Conservation (phyloP, 2,888 invertebrate species). For the Lasioglossum vierecki region DNA sequence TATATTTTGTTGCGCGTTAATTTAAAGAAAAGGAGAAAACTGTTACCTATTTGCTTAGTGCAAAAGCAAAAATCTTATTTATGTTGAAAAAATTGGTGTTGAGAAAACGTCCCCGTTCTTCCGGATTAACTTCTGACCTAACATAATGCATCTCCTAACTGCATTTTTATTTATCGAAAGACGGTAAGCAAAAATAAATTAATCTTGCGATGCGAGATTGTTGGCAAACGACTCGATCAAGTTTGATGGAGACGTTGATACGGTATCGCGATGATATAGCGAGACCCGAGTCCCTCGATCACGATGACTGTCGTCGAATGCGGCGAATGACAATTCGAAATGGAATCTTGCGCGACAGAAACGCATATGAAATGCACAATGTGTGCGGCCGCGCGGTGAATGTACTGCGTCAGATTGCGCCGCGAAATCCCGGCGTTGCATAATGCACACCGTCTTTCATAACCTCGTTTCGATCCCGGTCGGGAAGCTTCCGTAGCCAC, state of each 20-base stretch:
- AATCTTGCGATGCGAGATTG: neutral
- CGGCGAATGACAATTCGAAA: slow-evolving; percentile 2
- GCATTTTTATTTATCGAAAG: neutral
- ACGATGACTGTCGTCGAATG: slow-evolving; percentile 4
- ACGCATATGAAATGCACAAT: slow-evolving; percentile 8
- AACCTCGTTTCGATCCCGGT: slow-evolving; percentile 4
- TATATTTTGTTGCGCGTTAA: no score
- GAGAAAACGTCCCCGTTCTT: no score
- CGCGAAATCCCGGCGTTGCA: slow-evolving; percentile 26
- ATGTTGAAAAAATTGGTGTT: no score
- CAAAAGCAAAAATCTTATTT: no score
- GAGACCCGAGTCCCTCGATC: neutral
- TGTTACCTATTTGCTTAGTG: no score
- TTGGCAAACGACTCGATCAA: neutral
- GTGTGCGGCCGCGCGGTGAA: neutral
- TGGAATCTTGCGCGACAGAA: slow-evolving; percentile 5
- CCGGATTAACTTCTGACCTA: neutral
- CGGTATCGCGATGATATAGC: neutral
- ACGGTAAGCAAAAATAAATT: neutral
- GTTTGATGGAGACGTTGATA: neutral
- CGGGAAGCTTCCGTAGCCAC: slow-evolving; percentile 16
- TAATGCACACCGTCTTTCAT: slow-evolving; percentile 38
- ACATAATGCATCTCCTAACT: neutral
- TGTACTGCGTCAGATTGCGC: slow-evolving; percentile 16
- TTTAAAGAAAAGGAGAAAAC: no score